These are phyloP conservation scores for Octopus sinensis DNA, from an alignment of 1,140 invertebrate genomes.

Conservation along the genomic window DNA sequence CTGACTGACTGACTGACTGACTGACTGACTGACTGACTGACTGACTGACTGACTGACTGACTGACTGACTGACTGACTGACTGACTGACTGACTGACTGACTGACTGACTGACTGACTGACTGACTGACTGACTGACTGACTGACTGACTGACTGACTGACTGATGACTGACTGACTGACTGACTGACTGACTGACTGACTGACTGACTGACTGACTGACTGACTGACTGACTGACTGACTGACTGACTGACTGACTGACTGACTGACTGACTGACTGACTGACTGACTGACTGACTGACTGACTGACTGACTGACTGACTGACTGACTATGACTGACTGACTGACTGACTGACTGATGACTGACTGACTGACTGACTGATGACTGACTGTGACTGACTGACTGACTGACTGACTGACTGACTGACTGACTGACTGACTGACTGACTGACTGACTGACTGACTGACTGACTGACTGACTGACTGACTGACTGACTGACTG, in stretches of 20 bases:
- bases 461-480: constrained; percentile 36
- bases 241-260: constrained; percentile 23
- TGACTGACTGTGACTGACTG: constrained; percentile 27
- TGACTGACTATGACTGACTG: constrained; percentile 26
- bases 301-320: constrained; percentile 22
- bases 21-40: constrained; percentile 18
- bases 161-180: too few relatives aligned
- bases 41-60: constrained; percentile 17
- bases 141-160: constrained; percentile 25
- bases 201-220: constrained; percentile 31
- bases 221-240: constrained; percentile 28
- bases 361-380: constrained; percentile 24
- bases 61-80: constrained; percentile 22
- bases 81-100: constrained; percentile 17
- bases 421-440: constrained; percentile 32
- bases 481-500: constrained; percentile 36
- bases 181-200: constrained; percentile 32
- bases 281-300: constrained; percentile 27
- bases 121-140: constrained; percentile 26
- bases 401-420: constrained; percentile 33
- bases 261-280: constrained; percentile 25
- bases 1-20: constrained; percentile 25
- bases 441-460: constrained; percentile 37
- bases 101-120: constrained; percentile 22
- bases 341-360: constrained; percentile 20